Evolutionary conservation across 23 tunicate genomes (phyloP).

Genomic region (Styela plicata): DNA sequence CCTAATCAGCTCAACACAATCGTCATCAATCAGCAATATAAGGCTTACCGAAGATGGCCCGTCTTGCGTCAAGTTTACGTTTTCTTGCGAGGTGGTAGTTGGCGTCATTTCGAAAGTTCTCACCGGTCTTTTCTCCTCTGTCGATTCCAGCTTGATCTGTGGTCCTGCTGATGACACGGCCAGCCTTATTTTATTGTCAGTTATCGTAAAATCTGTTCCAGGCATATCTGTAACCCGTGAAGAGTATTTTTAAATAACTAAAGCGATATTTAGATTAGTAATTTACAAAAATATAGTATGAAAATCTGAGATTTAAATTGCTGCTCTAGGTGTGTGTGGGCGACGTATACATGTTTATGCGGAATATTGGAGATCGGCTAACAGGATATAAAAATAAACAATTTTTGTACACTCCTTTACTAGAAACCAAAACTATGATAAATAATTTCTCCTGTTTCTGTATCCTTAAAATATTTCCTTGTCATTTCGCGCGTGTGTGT

Average conservation of each 20-base stretch:
- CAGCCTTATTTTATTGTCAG: neutral
- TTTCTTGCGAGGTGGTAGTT: neutral
- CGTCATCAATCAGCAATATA: neutral
- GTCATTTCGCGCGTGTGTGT: too few relatives aligned
- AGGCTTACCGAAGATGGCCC: neutral
- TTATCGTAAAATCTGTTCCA: neutral
- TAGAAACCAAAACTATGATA: neutral
- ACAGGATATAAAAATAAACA: neutral
- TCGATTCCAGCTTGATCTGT: neutral
- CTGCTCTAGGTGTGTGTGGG: too few relatives aligned
- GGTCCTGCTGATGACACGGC: neutral
- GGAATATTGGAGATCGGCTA: neutral
- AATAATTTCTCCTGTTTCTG: too few relatives aligned
- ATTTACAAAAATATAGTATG: neutral
- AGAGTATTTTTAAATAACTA: neutral
- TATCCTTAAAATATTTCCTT: too few relatives aligned
- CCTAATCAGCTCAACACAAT: neutral
- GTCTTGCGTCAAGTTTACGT: neutral
- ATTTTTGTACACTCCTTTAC: neutral
- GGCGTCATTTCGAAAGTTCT: neutral
- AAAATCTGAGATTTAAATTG: too few relatives aligned
- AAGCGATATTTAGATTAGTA: neutral
- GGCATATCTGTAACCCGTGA: slow-evolving; percentile 1
- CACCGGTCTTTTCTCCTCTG: neutral
- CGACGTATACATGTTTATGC: too few relatives aligned